Evolutionary conservation across 2,797 vertebrate species (phyloP).

Genomic region (Hafferia zeledoni): DNA sequence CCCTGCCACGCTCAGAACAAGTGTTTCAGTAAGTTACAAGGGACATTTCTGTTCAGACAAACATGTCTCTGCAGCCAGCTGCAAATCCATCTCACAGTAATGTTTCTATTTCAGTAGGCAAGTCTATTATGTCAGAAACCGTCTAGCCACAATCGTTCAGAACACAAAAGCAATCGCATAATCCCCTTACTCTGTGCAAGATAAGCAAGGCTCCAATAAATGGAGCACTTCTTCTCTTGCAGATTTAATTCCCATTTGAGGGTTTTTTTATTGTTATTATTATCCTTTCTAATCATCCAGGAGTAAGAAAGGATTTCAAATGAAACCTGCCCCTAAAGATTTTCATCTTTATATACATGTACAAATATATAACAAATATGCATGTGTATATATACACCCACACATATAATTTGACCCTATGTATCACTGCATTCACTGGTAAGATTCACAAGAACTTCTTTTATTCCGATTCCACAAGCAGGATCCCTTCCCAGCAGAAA

Average conservation of each 20-base stretch:
- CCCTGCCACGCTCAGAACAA: constrained; percentile 18
- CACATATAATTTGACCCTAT: neutral
- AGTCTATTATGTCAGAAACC: constrained; percentile 70
- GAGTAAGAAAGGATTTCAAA: constrained; percentile 60
- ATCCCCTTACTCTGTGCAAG: constrained; percentile 59
- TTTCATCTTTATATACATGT: neutral
- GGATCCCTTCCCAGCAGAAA: constrained; percentile 63
- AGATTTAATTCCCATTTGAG: constrained; percentile 67
- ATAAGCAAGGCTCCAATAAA: constrained; percentile 70
- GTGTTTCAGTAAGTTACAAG: constrained; percentile 66
- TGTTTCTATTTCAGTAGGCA: constrained; percentile 72
- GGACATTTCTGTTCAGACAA: constrained; percentile 63
- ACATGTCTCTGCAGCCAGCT: constrained; percentile 49
- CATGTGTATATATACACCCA: neutral
- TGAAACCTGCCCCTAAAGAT: constrained; percentile 23
- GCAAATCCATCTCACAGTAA: constrained; percentile 52
- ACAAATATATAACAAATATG: neutral
- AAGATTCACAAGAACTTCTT: constrained; percentile 34
- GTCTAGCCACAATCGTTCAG: constrained; percentile 64
- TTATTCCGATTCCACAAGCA: constrained; percentile 15
- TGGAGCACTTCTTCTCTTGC: constrained; percentile 64
- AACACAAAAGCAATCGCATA: constrained; percentile 71
- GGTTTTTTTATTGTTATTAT: constrained; percentile 49
- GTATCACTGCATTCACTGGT: neutral
- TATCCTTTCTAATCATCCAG: constrained; percentile 61